Evolutionary conservation across 1,140 invertebrate species (phyloP).

Genomic region (Drosophila ogumai): DNA sequence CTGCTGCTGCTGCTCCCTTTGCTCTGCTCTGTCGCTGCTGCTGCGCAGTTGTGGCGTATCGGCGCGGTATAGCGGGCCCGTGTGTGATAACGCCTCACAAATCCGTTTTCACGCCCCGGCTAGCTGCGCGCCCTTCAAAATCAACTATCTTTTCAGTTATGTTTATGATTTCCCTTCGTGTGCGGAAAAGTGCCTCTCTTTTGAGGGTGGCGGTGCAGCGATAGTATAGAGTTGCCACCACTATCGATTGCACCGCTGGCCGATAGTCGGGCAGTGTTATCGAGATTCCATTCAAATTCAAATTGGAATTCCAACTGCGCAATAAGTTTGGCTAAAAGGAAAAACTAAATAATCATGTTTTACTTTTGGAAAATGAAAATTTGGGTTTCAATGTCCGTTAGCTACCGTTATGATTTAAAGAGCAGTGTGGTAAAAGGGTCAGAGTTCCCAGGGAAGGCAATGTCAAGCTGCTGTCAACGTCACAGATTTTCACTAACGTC

Average conservation of each 20-base stretch:
- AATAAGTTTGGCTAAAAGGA: background rate
- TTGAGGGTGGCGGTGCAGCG: background rate
- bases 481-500: no score
- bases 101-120: slow-evolving; percentile 24
- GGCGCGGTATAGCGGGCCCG: background rate
- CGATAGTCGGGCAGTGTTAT: background rate
- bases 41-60: slow-evolving; percentile 32
- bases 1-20: slow-evolving; percentile 8
- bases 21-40: slow-evolving; percentile 19
- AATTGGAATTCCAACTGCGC: slow-evolving; percentile 3
- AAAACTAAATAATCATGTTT: background rate
- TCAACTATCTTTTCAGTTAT: slow-evolving; percentile 42
- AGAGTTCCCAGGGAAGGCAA: no score
- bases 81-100: slow-evolving; percentile 26
- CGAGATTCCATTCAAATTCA: slow-evolving; percentile 5
- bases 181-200: slow-evolving; percentile 11
- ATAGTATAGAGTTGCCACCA: background rate
- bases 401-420: no score
- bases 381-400: no score
- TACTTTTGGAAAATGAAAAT: no score
- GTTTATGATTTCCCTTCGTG: slow-evolving; percentile 18
- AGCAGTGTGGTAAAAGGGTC: no score
- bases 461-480: no score
- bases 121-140: slow-evolving; percentile 14
- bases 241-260: slow-evolving; percentile 10